phyloP scores from a whole-genome alignment of 1,140 invertebrate genomes.

The Holotrichia oblita region DNA sequence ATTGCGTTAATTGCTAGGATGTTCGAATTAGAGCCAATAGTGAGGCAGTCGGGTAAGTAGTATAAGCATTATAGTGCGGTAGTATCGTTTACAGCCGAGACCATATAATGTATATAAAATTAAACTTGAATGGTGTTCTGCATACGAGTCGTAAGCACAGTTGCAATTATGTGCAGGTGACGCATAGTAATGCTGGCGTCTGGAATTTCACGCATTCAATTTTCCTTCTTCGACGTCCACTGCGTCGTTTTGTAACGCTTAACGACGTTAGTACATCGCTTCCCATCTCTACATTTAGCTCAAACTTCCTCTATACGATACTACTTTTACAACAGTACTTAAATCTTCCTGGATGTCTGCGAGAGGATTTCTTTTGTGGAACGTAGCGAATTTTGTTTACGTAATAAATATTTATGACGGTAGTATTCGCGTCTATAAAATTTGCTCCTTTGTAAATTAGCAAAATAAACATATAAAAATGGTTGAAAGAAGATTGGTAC shows the following conservation, averaged over 20 bases:
- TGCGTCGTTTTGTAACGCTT: slow-evolving; percentile 3
- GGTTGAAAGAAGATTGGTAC: not conserved
- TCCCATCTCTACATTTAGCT: not conserved
- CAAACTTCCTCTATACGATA: not conserved
- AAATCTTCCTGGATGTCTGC: not conserved
- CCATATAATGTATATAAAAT: not conserved
- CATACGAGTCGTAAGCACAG: slow-evolving; percentile 6
- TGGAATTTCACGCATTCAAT: slow-evolving; percentile 17
- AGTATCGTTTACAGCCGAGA: slow-evolving; percentile 1
- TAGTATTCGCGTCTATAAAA: not conserved
- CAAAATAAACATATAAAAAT: not conserved
- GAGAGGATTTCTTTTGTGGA: not conserved
- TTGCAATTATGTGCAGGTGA: slow-evolving; percentile 11
- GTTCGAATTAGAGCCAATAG: slow-evolving; percentile 20
- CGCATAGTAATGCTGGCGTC: not conserved
- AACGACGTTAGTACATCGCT: not conserved
- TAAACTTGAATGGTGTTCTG: not conserved
- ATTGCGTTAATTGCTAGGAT: slow-evolving; percentile 20
- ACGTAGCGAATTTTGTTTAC: not conserved
- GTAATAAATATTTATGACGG: slow-evolving; percentile 5
- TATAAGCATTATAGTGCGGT: not conserved
- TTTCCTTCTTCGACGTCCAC: not conserved
- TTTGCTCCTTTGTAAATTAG: not conserved
- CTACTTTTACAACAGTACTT: not conserved
- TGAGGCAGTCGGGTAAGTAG: not conserved